Evolutionary conservation across 2,888 invertebrate species (phyloP).

Genomic region (Acleris sparsana): DNA sequence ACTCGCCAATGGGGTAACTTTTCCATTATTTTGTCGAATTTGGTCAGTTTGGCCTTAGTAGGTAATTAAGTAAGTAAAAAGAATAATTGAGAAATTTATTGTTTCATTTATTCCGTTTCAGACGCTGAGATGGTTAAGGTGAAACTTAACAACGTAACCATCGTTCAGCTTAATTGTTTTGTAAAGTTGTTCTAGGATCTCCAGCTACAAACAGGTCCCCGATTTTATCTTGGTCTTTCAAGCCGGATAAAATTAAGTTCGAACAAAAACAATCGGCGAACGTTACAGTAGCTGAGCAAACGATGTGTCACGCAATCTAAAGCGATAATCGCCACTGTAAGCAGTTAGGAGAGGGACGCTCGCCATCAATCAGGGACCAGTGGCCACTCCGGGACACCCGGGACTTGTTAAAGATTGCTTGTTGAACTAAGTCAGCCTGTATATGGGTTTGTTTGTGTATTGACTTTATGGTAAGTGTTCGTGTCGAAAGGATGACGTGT

Average conservation of each 20-base stretch:
- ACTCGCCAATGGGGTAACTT: neutral
- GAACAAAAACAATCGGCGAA: constrained; percentile 35
- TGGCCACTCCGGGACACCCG: constrained; percentile 23
- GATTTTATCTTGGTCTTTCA: constrained; percentile 23
- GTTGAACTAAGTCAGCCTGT: constrained; percentile 19
- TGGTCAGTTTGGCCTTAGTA: too few relatives aligned
- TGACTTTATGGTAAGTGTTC: neutral
- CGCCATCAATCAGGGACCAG: constrained; percentile 63
- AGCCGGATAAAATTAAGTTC: constrained; percentile 31
- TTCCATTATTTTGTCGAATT: too few relatives aligned
- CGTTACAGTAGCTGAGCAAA: constrained; percentile 50
- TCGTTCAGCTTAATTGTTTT: too few relatives aligned
- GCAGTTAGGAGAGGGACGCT: constrained; percentile 50
- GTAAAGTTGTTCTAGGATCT: too few relatives aligned
- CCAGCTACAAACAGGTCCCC: neutral
- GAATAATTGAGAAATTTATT: too few relatives aligned
- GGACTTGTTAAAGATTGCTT: constrained; percentile 23
- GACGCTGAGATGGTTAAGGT: too few relatives aligned
- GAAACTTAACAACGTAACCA: too few relatives aligned
- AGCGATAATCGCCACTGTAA: constrained; percentile 57
- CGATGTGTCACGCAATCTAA: constrained; percentile 62
- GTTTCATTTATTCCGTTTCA: too few relatives aligned
- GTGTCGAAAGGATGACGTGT: too few relatives aligned
- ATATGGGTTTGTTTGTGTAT: neutral
- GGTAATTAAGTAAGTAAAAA: too few relatives aligned